Conservation (phyloP, 2,888 invertebrate genomes). For the Netelia inedita region DNA sequence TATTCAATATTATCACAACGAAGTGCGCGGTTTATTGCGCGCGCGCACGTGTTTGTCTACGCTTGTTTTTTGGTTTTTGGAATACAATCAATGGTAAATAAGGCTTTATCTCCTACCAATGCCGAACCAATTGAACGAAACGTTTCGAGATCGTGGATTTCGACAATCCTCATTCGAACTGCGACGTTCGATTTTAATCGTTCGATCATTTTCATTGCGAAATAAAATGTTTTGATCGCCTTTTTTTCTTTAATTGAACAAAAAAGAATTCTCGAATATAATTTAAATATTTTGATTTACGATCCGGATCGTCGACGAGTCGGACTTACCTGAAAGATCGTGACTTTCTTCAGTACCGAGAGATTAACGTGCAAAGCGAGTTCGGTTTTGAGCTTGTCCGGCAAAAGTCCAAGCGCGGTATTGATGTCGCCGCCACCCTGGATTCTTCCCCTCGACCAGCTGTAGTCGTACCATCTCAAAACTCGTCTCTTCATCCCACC, state of each 20-base stretch:
- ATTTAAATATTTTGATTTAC: neutral
- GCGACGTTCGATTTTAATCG: no score
- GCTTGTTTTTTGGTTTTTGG: no score
- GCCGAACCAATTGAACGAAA: no score
- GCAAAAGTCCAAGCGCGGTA: conserved; percentile 95
- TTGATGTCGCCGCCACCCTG: conserved; percentile 99
- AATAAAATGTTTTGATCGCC: no score
- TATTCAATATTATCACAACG: conserved; percentile 47
- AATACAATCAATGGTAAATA: no score
- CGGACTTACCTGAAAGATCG: conserved; percentile 90
- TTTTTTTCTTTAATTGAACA: no score
- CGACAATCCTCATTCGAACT: no score
- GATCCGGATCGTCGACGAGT: neutral
- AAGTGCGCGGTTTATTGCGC: no score
- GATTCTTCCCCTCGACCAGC: conserved; percentile 98
- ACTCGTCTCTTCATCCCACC: conserved; percentile 98
- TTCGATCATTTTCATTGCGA: no score
- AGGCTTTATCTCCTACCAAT: no score
- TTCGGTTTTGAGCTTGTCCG: conserved; percentile 98
- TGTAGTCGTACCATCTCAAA: conserved; percentile 98
- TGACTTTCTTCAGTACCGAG: conserved; percentile 96
- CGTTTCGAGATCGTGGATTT: no score
- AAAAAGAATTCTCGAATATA: neutral
- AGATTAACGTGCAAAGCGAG: conserved; percentile 98
- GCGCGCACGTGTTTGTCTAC: no score